Evolutionary conservation across 2,113 vertebrate genomes (phyloP), one percentile per base, ranked within the genome.

Genomic region (Eira barbara): DNA sequence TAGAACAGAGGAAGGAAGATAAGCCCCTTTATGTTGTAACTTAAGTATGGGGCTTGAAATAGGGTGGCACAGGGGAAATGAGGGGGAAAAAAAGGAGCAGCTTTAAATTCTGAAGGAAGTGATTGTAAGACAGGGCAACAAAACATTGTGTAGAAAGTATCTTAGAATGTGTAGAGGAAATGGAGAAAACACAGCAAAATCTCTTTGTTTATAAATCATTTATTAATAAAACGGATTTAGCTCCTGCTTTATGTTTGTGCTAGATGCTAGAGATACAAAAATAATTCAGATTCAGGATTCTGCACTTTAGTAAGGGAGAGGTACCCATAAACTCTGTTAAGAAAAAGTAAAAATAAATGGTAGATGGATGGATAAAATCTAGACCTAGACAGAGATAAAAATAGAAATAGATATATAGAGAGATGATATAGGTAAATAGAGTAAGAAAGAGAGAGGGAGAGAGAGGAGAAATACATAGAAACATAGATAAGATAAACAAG

Each of bases 31-130:
- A 23, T 71, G 59, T 74, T 74, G 20, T 91, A 14, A 52, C 17
- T 76, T 0, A 4, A 59, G 14, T 9, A 13, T 47, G 47, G 17
- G 10, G 18, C 11, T 59, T 71, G 0, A 2, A 2, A 61, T 9
- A 69, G 27, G 8, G 3, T 12, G 3, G 10, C 63, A 13, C 2
- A 73, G 18, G 39, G 20, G 23, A 63, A 29, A 31, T 42, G 20
- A 29, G 52, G 63, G 21, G 27, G 18, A 57, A 27, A 34, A 52
- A 73, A 34, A 39, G n/a, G 49, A 52, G 20, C 21, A 83, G 20
- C 10, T 84, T 49, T n/a, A 81, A 52, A 78, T 90, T 71, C 13
- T 42, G 39, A 95, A 57, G 31, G 23, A 71, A 69, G 13, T 23
- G 36, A 21, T 49, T 29, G 42, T 0, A 63, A 52, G 21, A 1